These are phyloP conservation scores for Atta colombica DNA, from an alignment of 1,140 invertebrate species.

Conservation along the genomic window DNA sequence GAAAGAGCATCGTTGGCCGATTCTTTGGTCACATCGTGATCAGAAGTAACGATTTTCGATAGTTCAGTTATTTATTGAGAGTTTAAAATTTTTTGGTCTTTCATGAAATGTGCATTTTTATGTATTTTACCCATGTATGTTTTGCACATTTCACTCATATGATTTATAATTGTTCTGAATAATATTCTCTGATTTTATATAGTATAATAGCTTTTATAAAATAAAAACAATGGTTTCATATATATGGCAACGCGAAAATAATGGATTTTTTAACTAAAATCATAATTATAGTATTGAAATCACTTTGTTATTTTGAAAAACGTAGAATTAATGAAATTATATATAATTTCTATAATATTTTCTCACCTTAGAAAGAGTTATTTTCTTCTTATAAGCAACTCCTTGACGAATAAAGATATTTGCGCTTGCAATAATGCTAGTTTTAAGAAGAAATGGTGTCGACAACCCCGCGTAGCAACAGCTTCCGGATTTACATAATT, in stretches of 20 bases:
- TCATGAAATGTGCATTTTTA: neutral
- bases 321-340: conserved; percentile 23
- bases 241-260: neutral
- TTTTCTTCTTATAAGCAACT: conserved; percentile 19
- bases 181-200: neutral
- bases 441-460: conserved; percentile 28
- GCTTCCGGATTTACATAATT: conserved; percentile 75
- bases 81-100: conserved; percentile 4
- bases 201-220: neutral
- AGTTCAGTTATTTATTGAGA: conserved; percentile 14
- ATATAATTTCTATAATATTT: neutral
- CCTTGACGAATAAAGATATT: conserved; percentile 60
- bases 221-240: neutral
- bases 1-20: conserved; percentile 39
- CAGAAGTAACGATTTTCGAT: conserved; percentile 53
- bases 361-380: neutral
- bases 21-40: conserved; percentile 28
- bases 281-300: neutral
- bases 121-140: neutral
- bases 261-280: neutral
- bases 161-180: neutral
- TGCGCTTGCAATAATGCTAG: conserved; percentile 47
- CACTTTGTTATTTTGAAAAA: conserved; percentile 8
- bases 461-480: conserved; percentile 52
- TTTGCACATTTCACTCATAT: neutral